phyloP scores from a whole-genome alignment of 2,797 vertebrate genomes.

The Anolis apletophallus region DNA sequence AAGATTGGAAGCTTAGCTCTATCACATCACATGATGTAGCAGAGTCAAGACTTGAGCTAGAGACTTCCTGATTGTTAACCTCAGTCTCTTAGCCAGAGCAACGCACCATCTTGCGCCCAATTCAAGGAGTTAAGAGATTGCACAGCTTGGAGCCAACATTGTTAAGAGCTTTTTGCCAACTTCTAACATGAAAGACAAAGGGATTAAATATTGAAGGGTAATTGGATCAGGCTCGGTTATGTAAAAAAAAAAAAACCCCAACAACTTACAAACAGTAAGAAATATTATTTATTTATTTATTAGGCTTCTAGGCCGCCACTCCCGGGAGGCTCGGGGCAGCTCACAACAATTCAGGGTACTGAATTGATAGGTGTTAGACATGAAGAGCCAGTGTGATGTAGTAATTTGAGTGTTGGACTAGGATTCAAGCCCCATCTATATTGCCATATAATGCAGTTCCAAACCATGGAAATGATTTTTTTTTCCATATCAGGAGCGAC shows the following conservation, averaged over 20 bases:
- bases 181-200: neutral
- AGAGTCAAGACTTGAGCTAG: neutral
- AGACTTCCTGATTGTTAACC: neutral
- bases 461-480: no score
- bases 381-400: neutral
- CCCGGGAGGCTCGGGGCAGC: no score
- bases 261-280: neutral
- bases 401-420: no score
- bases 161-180: neutral
- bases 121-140: neutral
- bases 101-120: neutral
- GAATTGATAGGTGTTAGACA: neutral
- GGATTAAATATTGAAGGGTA: neutral
- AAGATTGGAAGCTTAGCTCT: neutral
- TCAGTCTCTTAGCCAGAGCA: neutral
- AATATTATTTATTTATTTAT: no score
- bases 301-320: no score
- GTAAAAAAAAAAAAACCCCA: neutral
- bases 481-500: no score
- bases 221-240: neutral
- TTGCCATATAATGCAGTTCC: no score
- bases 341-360: neutral
- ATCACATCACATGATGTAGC: no score
- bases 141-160: neutral
- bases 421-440: no score